phyloP scores from a whole-genome alignment of 2,113 vertebrate genomes.

The pig (Sus scrofa) region DNA sequence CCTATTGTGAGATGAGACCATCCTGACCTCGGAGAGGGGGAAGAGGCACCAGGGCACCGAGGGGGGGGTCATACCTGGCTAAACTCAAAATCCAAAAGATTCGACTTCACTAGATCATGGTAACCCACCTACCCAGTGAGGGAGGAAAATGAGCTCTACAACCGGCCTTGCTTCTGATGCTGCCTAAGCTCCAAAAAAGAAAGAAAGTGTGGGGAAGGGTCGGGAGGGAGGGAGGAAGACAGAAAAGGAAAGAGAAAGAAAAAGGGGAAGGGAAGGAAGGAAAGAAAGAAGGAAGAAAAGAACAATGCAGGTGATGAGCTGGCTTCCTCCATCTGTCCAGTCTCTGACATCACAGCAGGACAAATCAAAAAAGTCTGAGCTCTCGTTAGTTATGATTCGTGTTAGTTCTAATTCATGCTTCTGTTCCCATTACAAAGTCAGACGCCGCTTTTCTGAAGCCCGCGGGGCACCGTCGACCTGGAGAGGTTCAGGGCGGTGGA shows the following conservation, averaged over 20 bases:
- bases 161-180: not conserved
- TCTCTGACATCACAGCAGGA: not conserved
- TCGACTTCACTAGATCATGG: not conserved
- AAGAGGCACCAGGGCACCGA: not conserved
- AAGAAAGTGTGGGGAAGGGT: not conserved
- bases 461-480: not conserved
- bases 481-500: not conserved
- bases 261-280: not conserved
- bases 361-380: not conserved
- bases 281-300: not conserved
- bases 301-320: not conserved
- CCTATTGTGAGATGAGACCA: not conserved
- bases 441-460: not conserved
- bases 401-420: not conserved
- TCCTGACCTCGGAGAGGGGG: not conserved
- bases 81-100: not conserved
- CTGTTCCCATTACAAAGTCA: not conserved
- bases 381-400: not conserved
- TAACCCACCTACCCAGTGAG: not conserved
- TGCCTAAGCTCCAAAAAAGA: not conserved
- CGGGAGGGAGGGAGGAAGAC: no score
- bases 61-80: not conserved
- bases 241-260: no score
- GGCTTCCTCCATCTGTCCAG: not conserved
- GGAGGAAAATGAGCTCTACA: not conserved